A percentile compares a stretch with the other conserved stretches of the same genome.
phyloP scores from a whole-genome alignment of 2,113 vertebrate genomes.

The Sander vitreus region DNA sequence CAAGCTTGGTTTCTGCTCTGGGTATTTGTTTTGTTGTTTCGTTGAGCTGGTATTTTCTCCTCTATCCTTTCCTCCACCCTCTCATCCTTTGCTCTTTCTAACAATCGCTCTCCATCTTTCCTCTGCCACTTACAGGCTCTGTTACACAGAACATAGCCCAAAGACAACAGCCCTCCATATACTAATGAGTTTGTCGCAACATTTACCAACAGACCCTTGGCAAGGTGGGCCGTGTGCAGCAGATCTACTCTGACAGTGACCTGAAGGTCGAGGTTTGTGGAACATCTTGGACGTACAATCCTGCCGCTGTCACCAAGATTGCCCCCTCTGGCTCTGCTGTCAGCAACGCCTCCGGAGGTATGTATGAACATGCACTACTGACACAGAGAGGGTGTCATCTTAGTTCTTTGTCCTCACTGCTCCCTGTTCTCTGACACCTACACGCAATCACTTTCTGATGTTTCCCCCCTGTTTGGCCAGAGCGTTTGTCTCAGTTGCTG shows the following conservation, averaged over 20 bases:
- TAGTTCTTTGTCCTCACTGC: conserved; percentile 31
- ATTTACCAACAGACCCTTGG: conserved; percentile 91
- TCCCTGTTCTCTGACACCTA: conserved; percentile 34
- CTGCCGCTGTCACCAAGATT: conserved; percentile 97
- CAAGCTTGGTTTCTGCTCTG: conserved; percentile 19
- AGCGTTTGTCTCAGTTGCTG: conserved; percentile 96
- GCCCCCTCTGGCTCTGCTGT: conserved; percentile 96
- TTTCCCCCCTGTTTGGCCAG: conserved; percentile 74
- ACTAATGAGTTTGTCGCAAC: conserved; percentile 56
- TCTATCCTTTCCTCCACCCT: conserved; percentile 7
- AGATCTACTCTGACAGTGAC: conserved; percentile 99
- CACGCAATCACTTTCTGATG: conserved; percentile 27
- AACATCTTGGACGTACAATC: conserved; percentile 99
- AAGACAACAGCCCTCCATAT: conserved; percentile 38
- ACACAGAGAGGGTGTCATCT: conserved; percentile 29
- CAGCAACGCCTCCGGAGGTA: conserved; percentile 98
- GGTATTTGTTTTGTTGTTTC: conserved; percentile 34
- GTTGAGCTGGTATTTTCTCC: conserved; percentile 10
- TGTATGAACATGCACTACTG: conserved; percentile 47
- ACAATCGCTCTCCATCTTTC: conserved; percentile 24
- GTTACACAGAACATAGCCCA: conserved; percentile 39
- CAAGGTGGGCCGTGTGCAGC: conserved; percentile 98
- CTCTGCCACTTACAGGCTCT: conserved; percentile 30
- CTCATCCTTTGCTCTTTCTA: conserved; percentile 25
- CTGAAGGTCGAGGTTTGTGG: conserved; percentile 99